A percentile compares a stretch with the other conserved stretches of the same genome.
phyloP scores from a whole-genome alignment of 1,140 invertebrate species.

The Thaumetopoea pityocampa region DNA sequence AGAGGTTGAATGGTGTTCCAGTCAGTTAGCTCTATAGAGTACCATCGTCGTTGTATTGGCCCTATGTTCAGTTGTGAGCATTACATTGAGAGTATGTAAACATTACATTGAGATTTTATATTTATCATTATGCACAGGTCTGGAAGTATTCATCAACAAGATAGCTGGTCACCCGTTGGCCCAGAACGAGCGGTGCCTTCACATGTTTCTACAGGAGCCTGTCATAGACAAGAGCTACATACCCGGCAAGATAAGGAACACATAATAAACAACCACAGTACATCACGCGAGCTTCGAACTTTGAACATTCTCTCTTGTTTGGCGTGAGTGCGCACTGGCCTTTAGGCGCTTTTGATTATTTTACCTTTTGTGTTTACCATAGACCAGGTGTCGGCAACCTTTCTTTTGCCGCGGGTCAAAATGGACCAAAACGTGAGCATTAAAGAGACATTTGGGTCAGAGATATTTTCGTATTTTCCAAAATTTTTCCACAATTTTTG shows the following conservation, averaged over 20 bases:
- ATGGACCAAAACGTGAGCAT: constrained; percentile 2
- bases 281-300: constrained; percentile 25
- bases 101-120: no score
- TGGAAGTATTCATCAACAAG: constrained; percentile 99
- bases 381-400: constrained; percentile 3
- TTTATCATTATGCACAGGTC: constrained; percentile 64
- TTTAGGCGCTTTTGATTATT: no score
- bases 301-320: constrained; percentile 40
- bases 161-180: constrained; percentile 99
- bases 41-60: no score
- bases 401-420: not conserved
- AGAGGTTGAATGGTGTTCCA: no score
- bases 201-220: constrained; percentile 99
- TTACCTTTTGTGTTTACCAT: no score
- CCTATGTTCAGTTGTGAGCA: no score
- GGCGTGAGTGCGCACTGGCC: constrained; percentile 11
- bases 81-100: no score
- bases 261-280: constrained; percentile 76
- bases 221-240: constrained; percentile 99
- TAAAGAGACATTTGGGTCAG: no score
- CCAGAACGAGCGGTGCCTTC: constrained; percentile 99
- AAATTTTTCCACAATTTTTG: no score
- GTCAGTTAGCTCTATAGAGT: no score
- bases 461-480: no score
- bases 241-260: constrained; percentile 99